A percentile compares a stretch with the other conserved stretches of the same genome.
These are phyloP conservation scores for Leucoptera coffeella DNA, from an alignment of 2,888 invertebrate genomes.

Conservation along the genomic window DNA sequence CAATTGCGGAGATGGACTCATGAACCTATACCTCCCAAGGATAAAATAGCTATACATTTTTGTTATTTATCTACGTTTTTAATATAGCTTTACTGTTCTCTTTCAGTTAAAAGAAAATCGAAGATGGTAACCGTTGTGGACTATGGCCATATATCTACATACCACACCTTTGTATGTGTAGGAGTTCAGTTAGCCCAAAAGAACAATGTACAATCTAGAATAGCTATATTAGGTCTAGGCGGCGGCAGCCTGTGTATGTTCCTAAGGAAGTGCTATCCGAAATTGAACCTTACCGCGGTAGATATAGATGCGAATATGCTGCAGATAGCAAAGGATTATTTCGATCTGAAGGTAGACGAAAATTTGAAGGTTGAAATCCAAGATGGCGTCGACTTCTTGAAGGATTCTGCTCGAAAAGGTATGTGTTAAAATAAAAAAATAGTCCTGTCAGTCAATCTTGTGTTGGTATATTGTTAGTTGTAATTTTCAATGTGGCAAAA, in stretches of 20 bases:
- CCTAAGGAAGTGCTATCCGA: slow-evolving; percentile 63
- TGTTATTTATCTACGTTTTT: too few species aligned
- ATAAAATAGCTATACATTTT: too few species aligned
- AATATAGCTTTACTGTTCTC: too few species aligned
- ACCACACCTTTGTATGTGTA: slow-evolving; percentile 81
- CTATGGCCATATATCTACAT: slow-evolving; percentile 69
- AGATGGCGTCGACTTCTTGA: slow-evolving; percentile 74
- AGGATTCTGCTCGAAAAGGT: slow-evolving; percentile 47
- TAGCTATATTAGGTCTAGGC: slow-evolving; percentile 80
- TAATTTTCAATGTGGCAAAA: too few species aligned
- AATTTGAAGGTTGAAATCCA: slow-evolving; percentile 64
- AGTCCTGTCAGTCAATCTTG: too few species aligned
- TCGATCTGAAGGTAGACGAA: slow-evolving; percentile 66
- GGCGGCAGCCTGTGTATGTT: slow-evolving; percentile 89
- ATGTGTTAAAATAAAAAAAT: slow-evolving; percentile 7
- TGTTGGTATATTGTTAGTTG: too few species aligned
- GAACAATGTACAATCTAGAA: slow-evolving; percentile 11
- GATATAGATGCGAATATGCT: slow-evolving; percentile 87
- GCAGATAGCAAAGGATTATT: slow-evolving; percentile 75
- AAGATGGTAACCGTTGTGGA: slow-evolving; percentile 61
- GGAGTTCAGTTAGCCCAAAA: slow-evolving; percentile 53
- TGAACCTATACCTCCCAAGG: too few species aligned
- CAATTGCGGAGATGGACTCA: too few species aligned
- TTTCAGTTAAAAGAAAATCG: slow-evolving; percentile 56
- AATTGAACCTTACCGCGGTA: slow-evolving; percentile 60